Percentiles rank a stretch among this genome's conserved stretches.
Conservation (phyloP, 1,140 invertebrate genomes). For the Pogonognathellus flavescens region DNA sequence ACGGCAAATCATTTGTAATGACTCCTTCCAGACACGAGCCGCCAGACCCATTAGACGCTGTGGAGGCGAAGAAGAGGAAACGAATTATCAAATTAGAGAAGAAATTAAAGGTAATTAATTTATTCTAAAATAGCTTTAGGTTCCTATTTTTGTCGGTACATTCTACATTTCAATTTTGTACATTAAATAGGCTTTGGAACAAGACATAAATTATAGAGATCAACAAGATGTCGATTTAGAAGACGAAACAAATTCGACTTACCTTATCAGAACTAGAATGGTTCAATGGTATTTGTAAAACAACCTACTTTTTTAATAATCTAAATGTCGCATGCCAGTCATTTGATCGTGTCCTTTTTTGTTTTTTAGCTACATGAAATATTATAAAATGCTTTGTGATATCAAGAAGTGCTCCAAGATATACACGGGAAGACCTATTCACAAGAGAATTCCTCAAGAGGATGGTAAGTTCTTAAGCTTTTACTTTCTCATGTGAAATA, state of each 20-base stretch:
- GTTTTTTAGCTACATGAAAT: not conserved
- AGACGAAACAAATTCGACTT: conserved; percentile 26
- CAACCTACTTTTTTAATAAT: no score
- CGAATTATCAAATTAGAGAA: not conserved
- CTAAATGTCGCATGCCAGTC: not conserved
- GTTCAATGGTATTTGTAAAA: conserved; percentile 16
- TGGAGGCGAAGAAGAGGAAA: not conserved
- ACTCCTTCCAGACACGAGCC: not conserved
- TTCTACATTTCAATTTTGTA: not conserved
- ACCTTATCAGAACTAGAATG: not conserved
- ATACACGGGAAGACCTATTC: not conserved
- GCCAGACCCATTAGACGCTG: not conserved
- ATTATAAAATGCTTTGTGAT: conserved; percentile 17
- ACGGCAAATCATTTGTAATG: not conserved
- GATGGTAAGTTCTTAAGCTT: no score
- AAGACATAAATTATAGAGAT: conserved; percentile 4
- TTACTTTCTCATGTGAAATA: no score
- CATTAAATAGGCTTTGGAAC: not conserved
- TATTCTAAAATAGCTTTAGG: not conserved
- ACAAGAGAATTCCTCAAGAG: not conserved
- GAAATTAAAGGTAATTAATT: not conserved
- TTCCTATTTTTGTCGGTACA: not conserved
- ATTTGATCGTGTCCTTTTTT: not conserved
- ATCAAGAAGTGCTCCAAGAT: not conserved
- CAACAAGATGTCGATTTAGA: conserved; percentile 13